These are phyloP conservation scores for Lochmaea capreae DNA, from an alignment of 2,888 invertebrate species.

Conservation along the genomic window DNA sequence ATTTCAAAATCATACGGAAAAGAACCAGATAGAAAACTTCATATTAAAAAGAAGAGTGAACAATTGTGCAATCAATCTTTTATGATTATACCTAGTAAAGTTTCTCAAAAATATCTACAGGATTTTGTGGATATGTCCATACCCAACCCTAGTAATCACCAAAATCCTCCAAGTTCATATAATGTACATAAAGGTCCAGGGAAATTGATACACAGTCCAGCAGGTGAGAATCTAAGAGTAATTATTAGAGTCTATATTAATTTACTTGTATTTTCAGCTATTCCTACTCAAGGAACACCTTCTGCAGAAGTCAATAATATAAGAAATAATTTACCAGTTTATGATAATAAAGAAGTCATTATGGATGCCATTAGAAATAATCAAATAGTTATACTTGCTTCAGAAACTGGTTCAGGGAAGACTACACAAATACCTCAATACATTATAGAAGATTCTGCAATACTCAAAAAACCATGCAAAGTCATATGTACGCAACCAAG, in stretches of 20 bases:
- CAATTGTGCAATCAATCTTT: constrained; percentile 49
- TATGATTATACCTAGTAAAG: constrained; percentile 43
- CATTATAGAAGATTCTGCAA: constrained; percentile 81
- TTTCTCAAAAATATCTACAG: constrained; percentile 19
- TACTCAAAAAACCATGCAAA: constrained; percentile 74
- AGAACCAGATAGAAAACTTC: constrained; percentile 61
- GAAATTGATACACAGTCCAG: constrained; percentile 21
- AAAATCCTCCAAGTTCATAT: constrained; percentile 22
- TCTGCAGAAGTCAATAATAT: constrained; percentile 63
- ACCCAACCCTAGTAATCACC: constrained; percentile 18
- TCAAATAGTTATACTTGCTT: constrained; percentile 80
- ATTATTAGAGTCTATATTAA: neutral
- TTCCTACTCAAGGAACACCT: constrained; percentile 21
- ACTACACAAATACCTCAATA: constrained; percentile 96
- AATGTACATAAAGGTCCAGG: constrained; percentile 26
- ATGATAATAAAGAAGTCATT: constrained; percentile 74
- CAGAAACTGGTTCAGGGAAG: constrained; percentile 94
- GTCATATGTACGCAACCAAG: constrained; percentile 95
- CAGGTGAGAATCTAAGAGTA: neutral
- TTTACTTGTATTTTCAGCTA: constrained; percentile 1
- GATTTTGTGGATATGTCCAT: constrained; percentile 26
- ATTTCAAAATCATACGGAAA: constrained; percentile 87
- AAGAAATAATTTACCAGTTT: constrained; percentile 78
- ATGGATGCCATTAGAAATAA: constrained; percentile 74
- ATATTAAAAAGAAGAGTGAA: constrained; percentile 51